Evolutionary conservation across 1,140 invertebrate species (phyloP).

Genomic region (Zaprionus capensis): DNA sequence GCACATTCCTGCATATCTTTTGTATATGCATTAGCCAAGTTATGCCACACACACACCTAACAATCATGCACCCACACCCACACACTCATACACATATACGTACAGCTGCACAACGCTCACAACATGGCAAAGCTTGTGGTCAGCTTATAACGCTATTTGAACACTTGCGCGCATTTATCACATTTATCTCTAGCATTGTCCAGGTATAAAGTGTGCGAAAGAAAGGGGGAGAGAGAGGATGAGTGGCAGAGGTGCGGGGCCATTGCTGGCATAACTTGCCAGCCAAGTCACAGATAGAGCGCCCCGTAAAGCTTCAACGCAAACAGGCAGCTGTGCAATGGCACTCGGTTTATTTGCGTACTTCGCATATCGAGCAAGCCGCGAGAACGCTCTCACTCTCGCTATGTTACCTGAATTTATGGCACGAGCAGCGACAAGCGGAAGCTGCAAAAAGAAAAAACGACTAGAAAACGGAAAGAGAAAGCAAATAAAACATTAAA

Average conservation of each 20-base stretch:
- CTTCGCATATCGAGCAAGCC: slow-evolving; percentile 46
- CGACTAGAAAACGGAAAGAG: slow-evolving; percentile 4
- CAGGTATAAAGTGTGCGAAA: background rate
- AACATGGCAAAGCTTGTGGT: slow-evolving; percentile 63
- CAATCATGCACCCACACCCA: background rate
- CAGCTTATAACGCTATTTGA: slow-evolving; percentile 78
- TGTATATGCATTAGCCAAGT: slow-evolving; percentile 28
- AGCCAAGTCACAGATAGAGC: slow-evolving; percentile 62
- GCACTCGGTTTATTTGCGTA: slow-evolving; percentile 67
- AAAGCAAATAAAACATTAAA: slow-evolving; percentile 11
- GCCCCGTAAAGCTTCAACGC: slow-evolving; percentile 65
- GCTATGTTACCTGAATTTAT: slow-evolving; percentile 63
- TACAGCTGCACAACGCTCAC: slow-evolving; percentile 19
- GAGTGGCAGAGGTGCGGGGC: background rate
- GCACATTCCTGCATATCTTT: background rate
- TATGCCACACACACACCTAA: slow-evolving; percentile 10
- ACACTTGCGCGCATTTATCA: slow-evolving; percentile 73
- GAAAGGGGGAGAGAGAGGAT: background rate
- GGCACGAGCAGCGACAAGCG: slow-evolving; percentile 26
- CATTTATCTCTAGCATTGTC: slow-evolving; percentile 70
- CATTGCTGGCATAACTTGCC: slow-evolving; percentile 47
- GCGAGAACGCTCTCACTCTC: slow-evolving; percentile 19
- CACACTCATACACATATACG: slow-evolving; percentile 4
- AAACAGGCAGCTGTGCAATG: slow-evolving; percentile 74
- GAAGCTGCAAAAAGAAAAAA: slow-evolving; percentile 12